Evolutionary conservation across 2,113 vertebrate genomes (phyloP).

Genomic region (Grantiella picta): DNA sequence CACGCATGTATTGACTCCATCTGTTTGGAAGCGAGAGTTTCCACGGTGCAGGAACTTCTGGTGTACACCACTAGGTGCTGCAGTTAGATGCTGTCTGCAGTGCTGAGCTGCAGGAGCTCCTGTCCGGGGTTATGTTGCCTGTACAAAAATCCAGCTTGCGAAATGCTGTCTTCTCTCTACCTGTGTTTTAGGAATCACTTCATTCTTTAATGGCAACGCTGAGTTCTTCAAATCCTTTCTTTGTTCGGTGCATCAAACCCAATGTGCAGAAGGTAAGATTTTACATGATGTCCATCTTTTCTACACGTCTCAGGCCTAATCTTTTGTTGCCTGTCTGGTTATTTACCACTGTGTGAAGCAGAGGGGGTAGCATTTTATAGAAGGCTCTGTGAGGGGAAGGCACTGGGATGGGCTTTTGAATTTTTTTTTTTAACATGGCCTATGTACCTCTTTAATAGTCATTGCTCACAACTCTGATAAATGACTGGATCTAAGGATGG

Average conservation of each 20-base stretch:
- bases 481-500: background rate
- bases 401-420: background rate
- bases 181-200: constrained; percentile 77
- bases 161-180: background rate
- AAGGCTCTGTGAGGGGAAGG: background rate
- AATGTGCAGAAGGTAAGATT: constrained; percentile 89
- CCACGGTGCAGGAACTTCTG: background rate
- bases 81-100: background rate
- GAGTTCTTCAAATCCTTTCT: constrained; percentile 90
- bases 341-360: background rate
- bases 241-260: constrained; percentile 96
- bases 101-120: background rate
- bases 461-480: background rate
- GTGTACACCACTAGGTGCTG: constrained; percentile 11
- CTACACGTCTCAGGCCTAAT: background rate
- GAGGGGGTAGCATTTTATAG: background rate
- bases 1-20: rapidly evolving
- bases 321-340: background rate
- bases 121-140: background rate
- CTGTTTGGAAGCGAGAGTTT: background rate
- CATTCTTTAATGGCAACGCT: constrained; percentile 93
- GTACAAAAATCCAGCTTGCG: background rate
- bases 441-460: background rate
- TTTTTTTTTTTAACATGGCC: rapidly evolving
- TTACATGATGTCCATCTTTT: background rate